Conservation (phyloP, 2,113 vertebrate species). For the Notarius lentiginosus region DNA sequence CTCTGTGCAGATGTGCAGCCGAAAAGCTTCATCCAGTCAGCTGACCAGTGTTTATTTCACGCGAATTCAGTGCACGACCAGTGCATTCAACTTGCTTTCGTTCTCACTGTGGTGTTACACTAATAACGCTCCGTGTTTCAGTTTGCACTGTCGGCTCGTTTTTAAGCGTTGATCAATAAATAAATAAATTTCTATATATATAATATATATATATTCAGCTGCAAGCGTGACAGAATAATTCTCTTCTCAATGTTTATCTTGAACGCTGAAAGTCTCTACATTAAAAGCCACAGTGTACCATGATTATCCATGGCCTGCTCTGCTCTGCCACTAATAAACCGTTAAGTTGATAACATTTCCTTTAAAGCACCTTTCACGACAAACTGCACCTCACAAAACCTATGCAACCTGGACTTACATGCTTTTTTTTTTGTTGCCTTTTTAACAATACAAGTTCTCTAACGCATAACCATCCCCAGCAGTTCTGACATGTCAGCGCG, state of each 20-base stretch:
- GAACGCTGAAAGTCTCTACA: not conserved
- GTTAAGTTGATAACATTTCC: not conserved
- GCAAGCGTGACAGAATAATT: not conserved
- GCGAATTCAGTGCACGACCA: not conserved
- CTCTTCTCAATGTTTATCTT: not conserved
- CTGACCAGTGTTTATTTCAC: not conserved
- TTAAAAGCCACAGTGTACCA: not conserved
- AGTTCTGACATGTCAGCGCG: constrained; percentile 26
- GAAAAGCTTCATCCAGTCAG: not conserved
- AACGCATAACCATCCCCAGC: not conserved
- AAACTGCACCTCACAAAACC: not conserved
- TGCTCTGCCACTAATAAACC: not conserved
- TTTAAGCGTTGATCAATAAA: not conserved
- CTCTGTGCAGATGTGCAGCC: no score
- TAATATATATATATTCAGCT: no score
- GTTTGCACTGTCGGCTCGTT: not conserved
- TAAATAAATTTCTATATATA: no score
- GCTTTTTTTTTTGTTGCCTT: not conserved
- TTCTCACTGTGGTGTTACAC: not conserved
- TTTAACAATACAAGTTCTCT: not conserved
- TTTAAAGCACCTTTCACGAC: not conserved
- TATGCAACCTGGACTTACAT: not conserved
- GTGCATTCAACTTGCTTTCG: not conserved
- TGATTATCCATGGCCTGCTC: not conserved
- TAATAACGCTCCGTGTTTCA: not conserved